phyloP scores from a whole-genome alignment of 2,888 invertebrate species.

The Drymonia ruficornis region DNA sequence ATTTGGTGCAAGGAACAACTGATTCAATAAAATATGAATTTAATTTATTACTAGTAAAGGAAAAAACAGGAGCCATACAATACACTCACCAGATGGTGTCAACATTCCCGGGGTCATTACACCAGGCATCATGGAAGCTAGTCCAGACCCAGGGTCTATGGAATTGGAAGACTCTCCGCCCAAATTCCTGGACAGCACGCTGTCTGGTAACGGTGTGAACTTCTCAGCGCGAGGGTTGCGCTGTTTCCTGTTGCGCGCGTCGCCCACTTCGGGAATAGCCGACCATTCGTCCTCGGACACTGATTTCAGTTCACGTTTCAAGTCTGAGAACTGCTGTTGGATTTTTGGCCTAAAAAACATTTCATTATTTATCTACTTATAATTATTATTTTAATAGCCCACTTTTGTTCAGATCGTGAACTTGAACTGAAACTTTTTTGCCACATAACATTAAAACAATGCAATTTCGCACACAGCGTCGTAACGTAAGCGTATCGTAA shows the following conservation, averaged over 20 bases:
- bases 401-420: too few relatives aligned
- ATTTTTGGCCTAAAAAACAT: slow-evolving; percentile 92
- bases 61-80: slow-evolving; percentile 12
- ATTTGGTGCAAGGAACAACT: too few relatives aligned
- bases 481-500: too few relatives aligned
- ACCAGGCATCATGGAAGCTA: slow-evolving; percentile 95
- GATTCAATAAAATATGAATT: too few relatives aligned
- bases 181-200: slow-evolving; percentile 93
- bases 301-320: slow-evolving; percentile 93
- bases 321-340: slow-evolving; percentile 99
- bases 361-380: neutral
- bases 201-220: slow-evolving; percentile 98
- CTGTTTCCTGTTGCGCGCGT: slow-evolving; percentile 98
- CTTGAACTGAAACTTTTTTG: too few relatives aligned
- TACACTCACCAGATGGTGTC: slow-evolving; percentile 89
- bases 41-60: too few relatives aligned
- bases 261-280: slow-evolving; percentile 99
- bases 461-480: too few relatives aligned
- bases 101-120: slow-evolving; percentile 94
- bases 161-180: slow-evolving; percentile 92
- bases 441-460: too few relatives aligned
- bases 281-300: slow-evolving; percentile 98
- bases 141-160: slow-evolving; percentile 93
- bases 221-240: slow-evolving; percentile 97
- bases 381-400: too few relatives aligned